These are phyloP conservation scores for Falcunculus frontatus DNA, from an alignment of 2,113 vertebrate genomes.

Conservation along the genomic window DNA sequence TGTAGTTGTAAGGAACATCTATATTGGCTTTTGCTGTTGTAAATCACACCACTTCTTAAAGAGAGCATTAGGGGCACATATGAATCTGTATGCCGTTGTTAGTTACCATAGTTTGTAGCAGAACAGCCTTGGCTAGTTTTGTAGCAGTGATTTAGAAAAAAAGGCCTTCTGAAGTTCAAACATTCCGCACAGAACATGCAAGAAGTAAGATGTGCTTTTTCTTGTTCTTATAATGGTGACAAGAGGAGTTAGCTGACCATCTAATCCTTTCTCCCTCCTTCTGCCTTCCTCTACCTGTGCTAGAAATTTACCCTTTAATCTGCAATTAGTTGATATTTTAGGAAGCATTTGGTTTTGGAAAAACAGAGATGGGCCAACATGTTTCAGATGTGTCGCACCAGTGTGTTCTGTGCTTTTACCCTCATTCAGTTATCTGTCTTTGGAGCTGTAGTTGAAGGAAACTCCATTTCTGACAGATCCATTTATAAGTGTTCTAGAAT, in stretches of 20 bases:
- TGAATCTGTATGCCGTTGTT: neutral
- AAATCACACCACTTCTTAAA: neutral
- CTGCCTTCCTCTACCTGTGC: neutral
- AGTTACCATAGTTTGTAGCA: neutral
- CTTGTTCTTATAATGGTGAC: neutral
- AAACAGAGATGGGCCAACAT: neutral
- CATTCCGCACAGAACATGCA: neutral
- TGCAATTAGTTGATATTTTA: neutral
- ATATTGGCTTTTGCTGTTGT: neutral
- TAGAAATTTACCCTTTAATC: neutral
- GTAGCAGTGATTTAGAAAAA: neutral
- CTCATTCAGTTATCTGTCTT: constrained; percentile 69
- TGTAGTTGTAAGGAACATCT: neutral
- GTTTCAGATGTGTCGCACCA: neutral
- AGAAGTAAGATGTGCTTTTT: neutral
- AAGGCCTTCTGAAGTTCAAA: neutral
- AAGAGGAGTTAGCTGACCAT: neutral
- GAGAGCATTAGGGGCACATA: neutral
- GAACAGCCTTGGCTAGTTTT: neutral
- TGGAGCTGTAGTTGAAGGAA: constrained; percentile 74
- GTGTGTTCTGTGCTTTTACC: neutral
- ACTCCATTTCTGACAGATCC: constrained; percentile 74
- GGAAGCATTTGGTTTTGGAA: neutral
- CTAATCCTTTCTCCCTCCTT: neutral
- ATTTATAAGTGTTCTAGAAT: constrained; percentile 61